Base-by-base conservation (phyloP, 2,888 invertebrate species). In the Nemotelus nigrinus region DNA sequence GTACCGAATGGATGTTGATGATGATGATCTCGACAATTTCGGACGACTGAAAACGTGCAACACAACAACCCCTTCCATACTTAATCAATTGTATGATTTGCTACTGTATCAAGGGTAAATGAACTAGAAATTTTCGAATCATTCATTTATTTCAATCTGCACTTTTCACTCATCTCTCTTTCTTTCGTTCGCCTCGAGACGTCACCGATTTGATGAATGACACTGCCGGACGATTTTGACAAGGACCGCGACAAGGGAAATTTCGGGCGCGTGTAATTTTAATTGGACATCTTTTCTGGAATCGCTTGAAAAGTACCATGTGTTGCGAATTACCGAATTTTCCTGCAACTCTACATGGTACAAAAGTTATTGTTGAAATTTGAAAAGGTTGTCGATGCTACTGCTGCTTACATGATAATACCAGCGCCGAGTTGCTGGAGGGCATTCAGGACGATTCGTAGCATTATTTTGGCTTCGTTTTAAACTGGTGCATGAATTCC, bases 201-300 rank as follows among this genome's bases (percentile, higher is more conserved):
- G 41, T 60, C 41, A 41, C 25, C 41, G 60, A 60, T 60, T 39
- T 57, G 57, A 3, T n/a, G 3, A 25, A 25, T 8, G 4, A 57
- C 10, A 3, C 10, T 57, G 10, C 25, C 57, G 57, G n/a, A 57
- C 57, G 25, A 57, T n/a, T n/a, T n/a, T 7, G 41, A 41, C 41
- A 43, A 25, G 41, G 7, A 4, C 3, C 3, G 1, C 7, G 39
- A 7, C 25, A 7, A 39, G 41, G 41, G 41, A 60, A 39, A 68
- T 50, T 50, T 48, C 39, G 67, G 67, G 48, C 67, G 50, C 67
- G 67, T 68, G 67, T 68, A 47, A 25, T 7, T 68, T 68, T 39
- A 68, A 48, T 68, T 48, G 7, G 48, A 48, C 48, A n/a, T 48
- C n/a, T 48, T n/a, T 44, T 10, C n/a, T 0, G 5, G 3, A 25